These are phyloP conservation scores for Globia sparganii DNA, from an alignment of 2,888 invertebrate genomes.

Conservation along the genomic window DNA sequence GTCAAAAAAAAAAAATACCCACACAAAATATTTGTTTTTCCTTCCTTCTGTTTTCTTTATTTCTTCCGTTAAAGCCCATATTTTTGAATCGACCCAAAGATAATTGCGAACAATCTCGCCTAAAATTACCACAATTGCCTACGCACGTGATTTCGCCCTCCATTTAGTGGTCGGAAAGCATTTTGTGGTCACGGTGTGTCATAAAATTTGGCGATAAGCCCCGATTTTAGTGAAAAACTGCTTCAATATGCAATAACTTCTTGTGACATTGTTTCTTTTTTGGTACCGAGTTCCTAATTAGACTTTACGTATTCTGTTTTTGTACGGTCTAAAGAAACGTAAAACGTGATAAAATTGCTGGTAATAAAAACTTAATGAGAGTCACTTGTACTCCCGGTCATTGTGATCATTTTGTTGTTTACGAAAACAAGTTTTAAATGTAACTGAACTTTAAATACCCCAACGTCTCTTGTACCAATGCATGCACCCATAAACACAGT, in stretches of 20 bases:
- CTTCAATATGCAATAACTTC: slow-evolving; percentile 34
- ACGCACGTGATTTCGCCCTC: neutral
- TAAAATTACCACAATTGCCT: slow-evolving; percentile 21
- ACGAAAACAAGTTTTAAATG: no score
- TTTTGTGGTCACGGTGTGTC: slow-evolving; percentile 35
- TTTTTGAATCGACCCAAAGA: neutral
- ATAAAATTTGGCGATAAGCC: slow-evolving; percentile 41
- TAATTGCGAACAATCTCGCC: neutral
- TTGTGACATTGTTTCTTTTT: neutral
- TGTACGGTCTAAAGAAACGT: neutral
- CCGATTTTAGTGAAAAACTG: slow-evolving; percentile 31
- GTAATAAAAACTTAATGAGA: no score
- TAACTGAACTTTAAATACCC: no score
- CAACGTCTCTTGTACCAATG: no score
- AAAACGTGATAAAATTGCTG: neutral
- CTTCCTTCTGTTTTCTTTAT: neutral
- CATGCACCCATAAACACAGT: no score
- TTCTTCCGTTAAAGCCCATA: neutral
- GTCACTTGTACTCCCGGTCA: no score
- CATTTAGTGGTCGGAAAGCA: slow-evolving; percentile 26
- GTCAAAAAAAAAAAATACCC: accelerated
- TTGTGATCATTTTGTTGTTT: no score
- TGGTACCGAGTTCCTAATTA: slow-evolving; percentile 10
- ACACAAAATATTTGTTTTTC: neutral
- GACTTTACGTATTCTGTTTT: neutral